A percentile compares a stretch with the other conserved stretches of the same genome.
phyloP scores from a whole-genome alignment of 2,797 vertebrate species.

The Trachops cirrhosus region DNA sequence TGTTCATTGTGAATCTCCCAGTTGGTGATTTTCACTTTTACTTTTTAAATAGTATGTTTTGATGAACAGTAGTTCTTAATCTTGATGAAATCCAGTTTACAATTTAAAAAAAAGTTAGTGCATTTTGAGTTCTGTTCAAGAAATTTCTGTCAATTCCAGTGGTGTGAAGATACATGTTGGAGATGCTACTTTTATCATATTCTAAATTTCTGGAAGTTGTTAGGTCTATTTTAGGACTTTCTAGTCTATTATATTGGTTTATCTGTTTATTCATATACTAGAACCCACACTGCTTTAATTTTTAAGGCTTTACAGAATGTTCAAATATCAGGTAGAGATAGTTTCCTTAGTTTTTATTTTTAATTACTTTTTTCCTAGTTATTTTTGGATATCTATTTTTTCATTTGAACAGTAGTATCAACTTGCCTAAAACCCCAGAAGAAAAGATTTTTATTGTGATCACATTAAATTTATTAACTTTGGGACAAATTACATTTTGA shows the following conservation, averaged over 20 bases:
- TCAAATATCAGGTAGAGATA: not conserved
- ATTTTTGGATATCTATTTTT: not conserved
- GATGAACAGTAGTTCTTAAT: not conserved
- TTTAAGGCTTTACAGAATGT: not conserved
- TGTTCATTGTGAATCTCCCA: not conserved
- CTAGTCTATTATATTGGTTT: not conserved
- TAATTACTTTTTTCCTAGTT: not conserved
- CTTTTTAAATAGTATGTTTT: not conserved
- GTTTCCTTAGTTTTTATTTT: not conserved
- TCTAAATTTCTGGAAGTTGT: not conserved
- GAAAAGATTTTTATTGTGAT: not conserved
- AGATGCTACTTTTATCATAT: not conserved
- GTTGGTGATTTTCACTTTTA: not conserved
- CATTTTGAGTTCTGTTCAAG: not conserved
- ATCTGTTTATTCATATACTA: not conserved
- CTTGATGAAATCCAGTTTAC: not conserved
- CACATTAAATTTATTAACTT: not conserved
- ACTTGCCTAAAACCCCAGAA: not conserved
- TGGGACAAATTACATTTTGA: not conserved
- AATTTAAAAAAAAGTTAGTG: not conserved
- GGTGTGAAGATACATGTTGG: not conserved
- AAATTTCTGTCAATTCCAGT: not conserved
- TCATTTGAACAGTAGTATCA: not conserved
- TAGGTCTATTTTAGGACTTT: not conserved
- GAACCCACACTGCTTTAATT: not conserved